phyloP scores from a whole-genome alignment of 2,797 vertebrate species.

The Hyperoplus immaculatus region DNA sequence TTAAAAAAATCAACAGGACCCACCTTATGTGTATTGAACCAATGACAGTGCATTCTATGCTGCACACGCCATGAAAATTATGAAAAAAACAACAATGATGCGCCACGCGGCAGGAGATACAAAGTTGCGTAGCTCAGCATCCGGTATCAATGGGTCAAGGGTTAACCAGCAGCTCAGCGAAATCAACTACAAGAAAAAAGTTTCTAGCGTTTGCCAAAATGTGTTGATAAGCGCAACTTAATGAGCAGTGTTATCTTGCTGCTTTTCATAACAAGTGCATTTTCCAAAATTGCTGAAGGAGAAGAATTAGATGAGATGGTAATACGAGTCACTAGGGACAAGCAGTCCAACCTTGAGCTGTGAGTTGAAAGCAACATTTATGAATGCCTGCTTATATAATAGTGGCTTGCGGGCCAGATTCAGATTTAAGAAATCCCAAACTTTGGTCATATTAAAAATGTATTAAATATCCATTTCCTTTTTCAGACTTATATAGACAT shows the following conservation, averaged over 20 bases:
- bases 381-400: slow-evolving; percentile 1
- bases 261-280: slow-evolving; percentile 4
- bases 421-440: background rate
- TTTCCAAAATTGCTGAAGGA: background rate
- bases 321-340: background rate
- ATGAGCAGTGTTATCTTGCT: slow-evolving; percentile 7
- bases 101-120: too few relatives aligned
- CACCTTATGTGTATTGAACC: too few relatives aligned
- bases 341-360: background rate
- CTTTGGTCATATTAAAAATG: background rate
- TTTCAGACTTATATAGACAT: background rate
- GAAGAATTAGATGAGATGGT: slow-evolving; percentile 5
- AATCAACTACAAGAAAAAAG: background rate
- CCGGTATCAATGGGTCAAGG: background rate
- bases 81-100: too few relatives aligned
- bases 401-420: background rate
- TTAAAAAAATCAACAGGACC: too few relatives aligned
- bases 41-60: too few relatives aligned
- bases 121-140: too few relatives aligned
- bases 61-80: too few relatives aligned
- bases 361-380: background rate
- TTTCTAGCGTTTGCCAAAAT: background rate
- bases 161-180: slow-evolving; percentile 13
- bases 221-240: slow-evolving; percentile 1
- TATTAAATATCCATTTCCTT: background rate